Evolutionary conservation across 2,888 invertebrate species (phyloP), one percentile per base, ranked within the genome.

Genomic region (Drosophila nr. medialis): DNA sequence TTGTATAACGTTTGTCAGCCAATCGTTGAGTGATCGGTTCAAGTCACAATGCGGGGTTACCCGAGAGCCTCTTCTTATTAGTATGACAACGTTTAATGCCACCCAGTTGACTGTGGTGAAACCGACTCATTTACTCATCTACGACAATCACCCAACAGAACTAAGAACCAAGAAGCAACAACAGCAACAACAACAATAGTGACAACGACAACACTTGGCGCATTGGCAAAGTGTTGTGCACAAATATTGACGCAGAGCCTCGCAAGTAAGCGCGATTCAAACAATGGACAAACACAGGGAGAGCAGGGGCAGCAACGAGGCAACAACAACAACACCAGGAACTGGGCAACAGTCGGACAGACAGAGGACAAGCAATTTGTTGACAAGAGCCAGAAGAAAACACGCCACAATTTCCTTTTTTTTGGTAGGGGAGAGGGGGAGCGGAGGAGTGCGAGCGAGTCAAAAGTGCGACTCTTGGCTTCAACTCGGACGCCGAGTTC

Each of bases 221-320:
- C 90, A 90, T 86, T 86, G 90, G 90, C 85, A 86, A 86, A 89
- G 89, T 86, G 90, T 86, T 90, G 90, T 75, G 84, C 61, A 24
- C 79, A 83, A 89, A 89, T 89, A 83, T 90, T 91, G 81, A 81
- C 88, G 60, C 71, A 76, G 88, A 85, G 86, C 90, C 85, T 91
- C 86, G 91, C 89, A 90, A 90, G 90, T 83, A 89, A 91, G 86
- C 91, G 90, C 80, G 88, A 90, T 81, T 85, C 86, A 90, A 85
- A 89, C 90, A 89, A 90, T 85, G 88, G 67, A 58, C 77, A 90
- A 90, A 83, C 80, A 90, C 77, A 77, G 71, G 51, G 48, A 21
- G 29, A 15, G 30, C 34, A 36, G 15, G 45, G 24, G 34, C 66
- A 24, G 36, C 21, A 32, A 32, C 32, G 32, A 32, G 10, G 36